Base-by-base conservation (phyloP, 2,888 invertebrate species). In the Allygus modestus region DNA sequence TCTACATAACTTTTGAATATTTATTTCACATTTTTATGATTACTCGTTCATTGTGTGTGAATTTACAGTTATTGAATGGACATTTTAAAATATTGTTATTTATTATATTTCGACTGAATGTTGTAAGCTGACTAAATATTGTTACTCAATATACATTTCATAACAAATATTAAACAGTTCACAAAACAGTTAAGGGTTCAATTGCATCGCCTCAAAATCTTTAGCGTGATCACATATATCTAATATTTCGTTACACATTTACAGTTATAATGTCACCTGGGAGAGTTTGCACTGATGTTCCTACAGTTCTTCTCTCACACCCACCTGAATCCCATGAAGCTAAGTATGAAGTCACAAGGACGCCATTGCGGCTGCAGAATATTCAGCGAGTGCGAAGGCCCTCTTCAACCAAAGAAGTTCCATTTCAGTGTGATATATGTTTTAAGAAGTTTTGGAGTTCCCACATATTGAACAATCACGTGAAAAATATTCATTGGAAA, bases 401-500 rank as follows among this genome's bases (percentile, higher is more conserved):
- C n/a, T 46, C 28, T 7, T 26, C 69, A 11, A 41, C 79, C 79
- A 79, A 79, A 51, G 79, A 79, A n/a, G 79, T 79, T 20, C 54
- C 58, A 15, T 79, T 79, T 37, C 79, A 37, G n/a, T 79, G 79
- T 51, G 79, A 79, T 37, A 15, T 79, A 17, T 79, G 79, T 31
- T 79, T 58, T 51, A 79, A 79, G 23, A 79, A 79, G 37, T 79
- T 79, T 23, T 79, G 79, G 79, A 79, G 79, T 79, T 79, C 51
- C 1, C 79, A 58, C 23, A 79, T 79, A 17, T 51, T 79, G 54
- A 51, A 37, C 20, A 79, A 79, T 15, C 79, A 79, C n/a, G 79
- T 79, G 1, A 79, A 79, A 51, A 79, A 79, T 37, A 79, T 79
- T 37, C 79, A 79, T 20, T 79, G 79, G 79, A 79, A 79, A 33